phyloP scores from a whole-genome alignment of 2,797 vertebrate genomes.

The Alectoris magna region DNA sequence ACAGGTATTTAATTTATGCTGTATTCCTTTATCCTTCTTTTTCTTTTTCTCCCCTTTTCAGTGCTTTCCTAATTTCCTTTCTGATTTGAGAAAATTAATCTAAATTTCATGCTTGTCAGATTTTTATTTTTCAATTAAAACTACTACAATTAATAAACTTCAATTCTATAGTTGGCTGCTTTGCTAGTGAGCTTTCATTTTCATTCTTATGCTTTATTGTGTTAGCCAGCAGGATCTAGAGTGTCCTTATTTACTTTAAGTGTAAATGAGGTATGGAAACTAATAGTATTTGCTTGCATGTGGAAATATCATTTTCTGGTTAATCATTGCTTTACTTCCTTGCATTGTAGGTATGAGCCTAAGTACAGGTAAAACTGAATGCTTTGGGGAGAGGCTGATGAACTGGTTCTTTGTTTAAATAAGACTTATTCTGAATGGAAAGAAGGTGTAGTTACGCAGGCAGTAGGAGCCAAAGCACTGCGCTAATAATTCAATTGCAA shows the following conservation, averaged over 20 bases:
- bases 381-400: neutral
- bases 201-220: rapidly evolving
- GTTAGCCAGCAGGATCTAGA: neutral
- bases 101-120: neutral
- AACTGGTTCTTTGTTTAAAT: constrained; percentile 4
- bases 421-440: neutral
- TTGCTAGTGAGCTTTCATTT: neutral
- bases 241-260: neutral
- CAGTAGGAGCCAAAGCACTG: neutral
- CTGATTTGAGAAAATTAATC: neutral
- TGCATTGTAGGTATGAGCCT: neutral
- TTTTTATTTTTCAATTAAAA: neutral
- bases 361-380: neutral
- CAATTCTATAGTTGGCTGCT: neutral
- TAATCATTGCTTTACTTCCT: constrained; percentile 24
- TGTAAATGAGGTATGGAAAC: neutral
- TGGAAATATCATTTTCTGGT: neutral
- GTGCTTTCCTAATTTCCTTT: neutral
- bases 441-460: neutral
- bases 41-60: neutral
- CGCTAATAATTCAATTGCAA: neutral
- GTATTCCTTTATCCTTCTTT: rapidly evolving
- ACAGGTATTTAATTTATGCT: constrained; percentile 79
- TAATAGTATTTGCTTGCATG: neutral
- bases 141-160: neutral